phyloP scores from a whole-genome alignment of 2,888 invertebrate species.

The Diarsia dahlii region DNA sequence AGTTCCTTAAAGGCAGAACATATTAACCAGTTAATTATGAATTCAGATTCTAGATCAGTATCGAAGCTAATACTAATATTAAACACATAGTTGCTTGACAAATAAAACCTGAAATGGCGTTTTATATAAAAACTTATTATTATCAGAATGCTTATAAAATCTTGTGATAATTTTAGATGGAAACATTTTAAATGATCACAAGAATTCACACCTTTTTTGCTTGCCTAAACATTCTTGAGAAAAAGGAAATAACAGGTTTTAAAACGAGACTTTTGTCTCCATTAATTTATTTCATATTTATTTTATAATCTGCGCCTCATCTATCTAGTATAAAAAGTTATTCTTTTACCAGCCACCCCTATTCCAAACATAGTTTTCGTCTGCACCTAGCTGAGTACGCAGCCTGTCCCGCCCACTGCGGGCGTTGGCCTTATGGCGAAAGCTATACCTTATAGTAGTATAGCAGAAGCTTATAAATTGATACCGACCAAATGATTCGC shows the following conservation, averaged over 20 bases:
- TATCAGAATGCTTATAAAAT: background rate
- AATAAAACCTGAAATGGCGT: background rate
- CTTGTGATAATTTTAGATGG: no score
- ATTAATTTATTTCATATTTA: no score
- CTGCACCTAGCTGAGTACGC: conserved; percentile 60
- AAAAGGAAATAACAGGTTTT: background rate
- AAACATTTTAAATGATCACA: background rate
- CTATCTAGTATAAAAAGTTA: background rate
- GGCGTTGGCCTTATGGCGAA: conserved; percentile 70
- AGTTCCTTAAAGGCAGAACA: background rate
- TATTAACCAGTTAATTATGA: background rate
- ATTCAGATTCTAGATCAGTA: background rate
- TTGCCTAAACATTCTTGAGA: background rate
- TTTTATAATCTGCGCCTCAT: background rate
- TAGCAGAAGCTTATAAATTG: conserved; percentile 55
- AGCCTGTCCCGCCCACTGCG: conserved; percentile 78
- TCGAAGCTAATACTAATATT: background rate
- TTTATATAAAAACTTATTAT: background rate
- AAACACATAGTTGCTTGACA: background rate
- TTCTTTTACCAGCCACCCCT: conserved; percentile 12
- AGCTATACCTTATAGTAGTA: conserved; percentile 38
- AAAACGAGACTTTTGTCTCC: background rate
- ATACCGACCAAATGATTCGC: conserved; percentile 55
- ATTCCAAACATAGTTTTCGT: conserved; percentile 38
- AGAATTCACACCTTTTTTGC: background rate